Base-by-base conservation (phyloP, 2,113 vertebrate genomes). In the Willisornis vidua region DNA sequence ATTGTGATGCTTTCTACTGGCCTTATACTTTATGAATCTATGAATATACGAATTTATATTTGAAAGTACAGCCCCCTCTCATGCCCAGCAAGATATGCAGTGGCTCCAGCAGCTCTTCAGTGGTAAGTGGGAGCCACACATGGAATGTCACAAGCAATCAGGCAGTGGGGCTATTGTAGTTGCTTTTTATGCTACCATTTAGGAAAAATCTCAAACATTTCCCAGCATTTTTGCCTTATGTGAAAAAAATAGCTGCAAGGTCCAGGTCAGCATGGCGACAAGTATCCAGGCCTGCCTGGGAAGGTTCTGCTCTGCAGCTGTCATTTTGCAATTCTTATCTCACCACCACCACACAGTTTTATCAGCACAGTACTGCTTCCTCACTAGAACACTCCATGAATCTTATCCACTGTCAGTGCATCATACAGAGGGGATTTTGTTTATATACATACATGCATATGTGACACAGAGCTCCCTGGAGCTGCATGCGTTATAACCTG, bases 231-330 rank as follows among this genome's bases (percentile, higher is more conserved):
- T 81, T 87, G 45, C 41, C 10, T 4, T 45, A n/a, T 43, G 45
- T 54, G n/a, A 46, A 67, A 68, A 51, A 70, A 70, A 76, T 12
- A 59, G 35, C 37, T n/a, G 37, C 28, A 51, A 49, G 51, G 57
- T 78, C 31, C 75, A n/a, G 78, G 33, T 80, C 55, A 79, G 61
- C 74, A 85, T 37, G 75, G 43, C 39, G 51, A 74, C 1, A 0
- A 29, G 49, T 41, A 79, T 24, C 22, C 63, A 74, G 75, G 61
- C 57, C 49, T 75, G 71, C 26, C 51, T 26, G 23, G 70, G 49
- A 85, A 52, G 35, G 28, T 57, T 95, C 81, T 74, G 90, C 29
- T 87, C 85, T 94, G 80, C 90, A 72, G 26, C 68, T 89, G 78
- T 86, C 80, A 35, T 29, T 66, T 72, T 13, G 10, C 15, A 24